Conservation (phyloP, 2,797 vertebrate species). For the Lepilemur ruficaudatus region DNA sequence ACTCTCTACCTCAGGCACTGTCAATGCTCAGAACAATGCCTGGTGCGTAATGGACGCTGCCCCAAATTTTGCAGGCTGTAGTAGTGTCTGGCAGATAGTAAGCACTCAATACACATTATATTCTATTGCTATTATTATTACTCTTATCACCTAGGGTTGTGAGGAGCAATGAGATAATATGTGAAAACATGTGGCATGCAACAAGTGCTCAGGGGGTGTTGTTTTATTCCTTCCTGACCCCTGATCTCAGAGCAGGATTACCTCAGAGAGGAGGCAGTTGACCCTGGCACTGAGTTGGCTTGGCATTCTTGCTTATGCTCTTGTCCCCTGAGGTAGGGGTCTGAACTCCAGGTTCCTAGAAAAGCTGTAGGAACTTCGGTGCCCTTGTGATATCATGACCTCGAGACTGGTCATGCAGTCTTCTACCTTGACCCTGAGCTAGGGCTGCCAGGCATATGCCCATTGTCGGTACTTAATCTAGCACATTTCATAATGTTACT, state of each 20-base stretch:
- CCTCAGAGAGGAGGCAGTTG: background rate
- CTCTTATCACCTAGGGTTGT: background rate
- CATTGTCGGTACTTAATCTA: background rate
- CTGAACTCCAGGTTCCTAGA: background rate
- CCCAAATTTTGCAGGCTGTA: background rate
- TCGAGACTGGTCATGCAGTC: background rate
- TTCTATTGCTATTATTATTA: background rate
- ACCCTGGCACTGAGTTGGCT: background rate
- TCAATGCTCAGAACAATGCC: background rate
- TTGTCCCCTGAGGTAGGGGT: background rate
- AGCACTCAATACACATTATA: background rate
- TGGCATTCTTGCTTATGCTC: background rate
- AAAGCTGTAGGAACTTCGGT: background rate
- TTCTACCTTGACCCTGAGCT: background rate
- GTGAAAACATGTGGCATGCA: background rate
- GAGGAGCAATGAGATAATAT: background rate
- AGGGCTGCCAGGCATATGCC: background rate
- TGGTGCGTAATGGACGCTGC: background rate
- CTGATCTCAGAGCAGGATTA: background rate
- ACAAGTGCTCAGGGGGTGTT: background rate
- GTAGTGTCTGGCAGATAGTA: background rate
- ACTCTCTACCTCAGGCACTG: accelerated
- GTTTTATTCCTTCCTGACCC: background rate
- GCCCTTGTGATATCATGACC: background rate
- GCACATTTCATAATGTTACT: background rate